Base-by-base conservation (phyloP, 2,888 invertebrate species). In the Troides helena region DNA sequence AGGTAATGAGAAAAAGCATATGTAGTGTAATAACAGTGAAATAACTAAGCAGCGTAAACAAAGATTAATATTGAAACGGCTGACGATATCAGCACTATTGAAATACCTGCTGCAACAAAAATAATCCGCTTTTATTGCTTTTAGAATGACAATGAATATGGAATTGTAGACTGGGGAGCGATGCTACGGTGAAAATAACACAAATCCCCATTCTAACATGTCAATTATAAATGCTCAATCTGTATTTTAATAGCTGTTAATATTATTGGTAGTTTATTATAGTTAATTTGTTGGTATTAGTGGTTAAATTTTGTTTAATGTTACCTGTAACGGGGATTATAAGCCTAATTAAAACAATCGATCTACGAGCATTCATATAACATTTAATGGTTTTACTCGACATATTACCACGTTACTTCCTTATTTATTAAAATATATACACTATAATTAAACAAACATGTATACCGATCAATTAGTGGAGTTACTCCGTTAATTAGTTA, bases 121-220 rank as follows among this genome's bases (percentile, higher is more conserved):
- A 65, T 69, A 65, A 69, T 69, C 69, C 62, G 30, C 57, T 57
- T 61, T 69, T 69, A 69, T 69, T 69, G 57, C 69, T 69, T 69
- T 69, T 69, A 62, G 69, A 65, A 69, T 65, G 69, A 69, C 60
- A 65, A 65, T 56, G 56, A 61, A 62, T 58, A 68, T 68, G 63
- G 63, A 46, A 68, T 63, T 59, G 63, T 46, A 39, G 46, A 59
- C 68, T 30, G n/a, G 50, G 57, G 57, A 68, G 21, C 36, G 68
- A 59, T 50, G 8, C 60, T 30, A 8, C 25, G 18, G 36, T 60
- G 23, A 60, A 58, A 65, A 62, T 43, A 62, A 57, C 58, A 57
- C 39, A 62, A 30, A 58, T 68, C 18, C 57, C 23, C 14, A 23
- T 56, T 67, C 23, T 25, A 23, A 25, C 23, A 58, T 25, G 21